Conservation (phyloP, 2,113 vertebrate species). For the Megaceryle maxima region DNA sequence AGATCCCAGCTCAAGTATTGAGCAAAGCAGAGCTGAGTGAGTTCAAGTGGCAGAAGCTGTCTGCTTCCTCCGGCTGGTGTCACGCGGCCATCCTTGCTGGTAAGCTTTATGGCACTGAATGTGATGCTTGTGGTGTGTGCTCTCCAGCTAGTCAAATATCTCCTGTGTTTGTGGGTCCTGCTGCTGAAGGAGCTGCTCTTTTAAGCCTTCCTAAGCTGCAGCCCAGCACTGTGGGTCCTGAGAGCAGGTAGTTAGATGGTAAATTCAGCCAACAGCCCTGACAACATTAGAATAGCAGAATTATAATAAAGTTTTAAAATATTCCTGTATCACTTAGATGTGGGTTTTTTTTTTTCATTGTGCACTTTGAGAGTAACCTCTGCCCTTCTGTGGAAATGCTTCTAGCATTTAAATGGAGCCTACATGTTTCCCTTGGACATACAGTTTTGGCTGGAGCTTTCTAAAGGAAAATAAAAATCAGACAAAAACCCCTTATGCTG, state of each 20-base stretch:
- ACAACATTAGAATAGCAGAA: not conserved
- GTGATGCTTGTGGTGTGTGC: fast-evolving
- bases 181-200: not conserved
- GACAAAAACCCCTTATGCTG: not conserved
- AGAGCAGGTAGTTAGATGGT: not conserved
- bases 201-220: not conserved
- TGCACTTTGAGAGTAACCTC: constrained; percentile 23
- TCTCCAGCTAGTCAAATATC: not conserved
- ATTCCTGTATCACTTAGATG: not conserved
- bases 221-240: not conserved
- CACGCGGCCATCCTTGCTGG: not conserved
- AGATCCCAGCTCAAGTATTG: not conserved
- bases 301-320: not conserved
- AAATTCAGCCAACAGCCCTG: not conserved
- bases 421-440: not conserved
- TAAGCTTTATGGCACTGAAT: not conserved
- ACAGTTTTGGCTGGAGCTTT: not conserved
- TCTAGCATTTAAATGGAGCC: not conserved
- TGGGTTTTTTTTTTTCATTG: not conserved
- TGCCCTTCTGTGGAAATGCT: not conserved
- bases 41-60: not conserved
- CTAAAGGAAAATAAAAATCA: constrained; percentile 22
- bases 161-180: not conserved
- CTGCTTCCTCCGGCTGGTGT: not conserved
- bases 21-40: not conserved